A percentile compares a stretch with the other conserved stretches of the same genome.
Conservation (phyloP, 2,113 vertebrate species). For the Tachysurus vachellii region DNA sequence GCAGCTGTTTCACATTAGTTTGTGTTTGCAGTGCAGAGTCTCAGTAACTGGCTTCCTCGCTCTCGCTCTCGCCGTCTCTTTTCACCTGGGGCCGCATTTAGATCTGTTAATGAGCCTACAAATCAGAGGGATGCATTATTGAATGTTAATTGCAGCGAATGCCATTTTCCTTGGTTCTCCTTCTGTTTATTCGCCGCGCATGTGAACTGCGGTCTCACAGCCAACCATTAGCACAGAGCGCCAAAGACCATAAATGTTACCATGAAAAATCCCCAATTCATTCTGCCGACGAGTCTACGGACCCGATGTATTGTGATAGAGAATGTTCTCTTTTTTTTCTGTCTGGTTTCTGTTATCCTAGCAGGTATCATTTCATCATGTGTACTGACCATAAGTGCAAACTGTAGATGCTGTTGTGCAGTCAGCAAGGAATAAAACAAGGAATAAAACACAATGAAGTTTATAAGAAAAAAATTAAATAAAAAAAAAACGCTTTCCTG, state of each 20-base stretch:
- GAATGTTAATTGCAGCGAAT: slow-evolving; percentile 64
- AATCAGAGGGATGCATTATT: slow-evolving; percentile 65
- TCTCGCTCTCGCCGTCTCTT: slow-evolving; percentile 18
- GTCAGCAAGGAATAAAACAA: background rate
- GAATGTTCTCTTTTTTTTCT: background rate
- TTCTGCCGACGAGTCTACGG: background rate
- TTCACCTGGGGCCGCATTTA: slow-evolving; percentile 70
- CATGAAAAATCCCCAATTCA: background rate
- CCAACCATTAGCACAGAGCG: background rate
- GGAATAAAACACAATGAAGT: background rate
- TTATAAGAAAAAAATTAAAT: no score
- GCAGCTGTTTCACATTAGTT: slow-evolving; percentile 67
- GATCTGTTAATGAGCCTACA: slow-evolving; percentile 67
- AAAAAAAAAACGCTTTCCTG: background rate
- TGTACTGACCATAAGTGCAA: background rate
- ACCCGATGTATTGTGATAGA: background rate
- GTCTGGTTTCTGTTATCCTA: background rate
- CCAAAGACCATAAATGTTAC: background rate
- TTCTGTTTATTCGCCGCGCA: slow-evolving; percentile 54
- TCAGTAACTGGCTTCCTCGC: slow-evolving; percentile 47
- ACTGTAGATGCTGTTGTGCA: background rate
- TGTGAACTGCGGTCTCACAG: background rate
- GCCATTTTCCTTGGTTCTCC: slow-evolving; percentile 60
- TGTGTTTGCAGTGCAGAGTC: slow-evolving; percentile 52
- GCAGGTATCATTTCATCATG: background rate